Evolutionary conservation across 2,113 vertebrate genomes (phyloP), one percentile per base, ranked within the genome.

Genomic region (Callionymus lyra): DNA sequence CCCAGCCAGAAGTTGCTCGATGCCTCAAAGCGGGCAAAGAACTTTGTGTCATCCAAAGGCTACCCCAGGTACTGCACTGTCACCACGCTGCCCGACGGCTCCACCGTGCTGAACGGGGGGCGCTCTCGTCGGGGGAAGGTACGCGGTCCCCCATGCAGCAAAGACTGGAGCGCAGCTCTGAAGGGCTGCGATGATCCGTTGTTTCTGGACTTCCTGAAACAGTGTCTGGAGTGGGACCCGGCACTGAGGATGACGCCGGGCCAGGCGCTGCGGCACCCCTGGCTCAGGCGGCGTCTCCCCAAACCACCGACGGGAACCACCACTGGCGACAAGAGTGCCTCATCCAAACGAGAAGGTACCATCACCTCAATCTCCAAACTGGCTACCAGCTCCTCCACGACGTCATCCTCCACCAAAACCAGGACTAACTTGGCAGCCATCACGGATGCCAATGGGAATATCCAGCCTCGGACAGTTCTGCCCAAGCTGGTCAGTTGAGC

Each of bases 191-290:
- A 97, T 0, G 95, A 99, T 64, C 85, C 90, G 1, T 83, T 95
- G 42, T 98, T 99, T 76, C 85, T 97, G 63, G 95, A 98, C 87
- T 99, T 99, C 80, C 88, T 99, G 27, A 93, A 93, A 76, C 93
- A 94, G 79, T 98, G 95, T 85, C 84, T 99, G 73, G 94, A 97
- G 61, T 99, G 95, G 95, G 95, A 99, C 86, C 92, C 95, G 3
- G 66, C 80, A 6, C 52, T 88, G 47, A 85, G 95, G 40, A 91
- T 99, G 92, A 94, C 89, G 11, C 95, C 95, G 9, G 86, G 87
- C 79, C 94, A 97, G 83, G 95, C 94, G 27, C 81, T 99, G 27
- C 84, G 92, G 48, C 95, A 99, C 66, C 86, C 87, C 33, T 99
- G 95, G 95, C 87, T 99, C 38, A 79, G 93, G 81, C 85, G 93